These are phyloP conservation scores for Tricholaema leucomelas DNA, from an alignment of 2,113 vertebrate species.

Conservation along the genomic window DNA sequence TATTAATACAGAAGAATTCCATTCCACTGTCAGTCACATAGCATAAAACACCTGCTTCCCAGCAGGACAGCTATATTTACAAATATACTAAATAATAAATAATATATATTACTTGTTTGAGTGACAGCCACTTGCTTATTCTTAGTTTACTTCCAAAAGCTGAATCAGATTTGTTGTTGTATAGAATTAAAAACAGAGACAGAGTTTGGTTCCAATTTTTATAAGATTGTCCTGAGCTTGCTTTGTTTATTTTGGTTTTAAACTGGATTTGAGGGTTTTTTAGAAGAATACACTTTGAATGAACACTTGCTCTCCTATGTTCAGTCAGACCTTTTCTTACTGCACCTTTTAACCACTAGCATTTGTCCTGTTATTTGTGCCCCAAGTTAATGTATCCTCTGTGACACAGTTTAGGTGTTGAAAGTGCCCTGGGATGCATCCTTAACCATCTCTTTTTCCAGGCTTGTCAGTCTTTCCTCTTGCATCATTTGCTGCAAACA, in stretches of 20 bases:
- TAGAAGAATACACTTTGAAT: background rate
- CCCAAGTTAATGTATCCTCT: background rate
- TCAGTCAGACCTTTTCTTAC: no score
- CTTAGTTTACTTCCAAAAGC: background rate
- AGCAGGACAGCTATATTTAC: background rate
- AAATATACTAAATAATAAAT: no score
- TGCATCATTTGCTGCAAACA: background rate
- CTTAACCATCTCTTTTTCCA: background rate
- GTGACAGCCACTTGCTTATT: background rate
- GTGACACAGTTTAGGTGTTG: rapidly evolving
- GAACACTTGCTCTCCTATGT: no score
- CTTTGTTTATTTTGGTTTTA: background rate
- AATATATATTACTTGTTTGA: background rate
- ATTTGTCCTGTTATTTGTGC: background rate
- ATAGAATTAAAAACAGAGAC: background rate
- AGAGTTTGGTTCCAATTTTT: background rate
- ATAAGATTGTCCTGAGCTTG: background rate
- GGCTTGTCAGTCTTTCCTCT: background rate
- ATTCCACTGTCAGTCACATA: background rate
- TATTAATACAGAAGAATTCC: background rate
- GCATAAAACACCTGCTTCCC: background rate
- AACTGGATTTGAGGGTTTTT: background rate
- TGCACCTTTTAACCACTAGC: background rate
- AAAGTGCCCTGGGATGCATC: background rate
- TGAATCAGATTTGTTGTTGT: background rate